Evolutionary conservation across 2,113 vertebrate species (phyloP).

Genomic region (Pica pica): DNA sequence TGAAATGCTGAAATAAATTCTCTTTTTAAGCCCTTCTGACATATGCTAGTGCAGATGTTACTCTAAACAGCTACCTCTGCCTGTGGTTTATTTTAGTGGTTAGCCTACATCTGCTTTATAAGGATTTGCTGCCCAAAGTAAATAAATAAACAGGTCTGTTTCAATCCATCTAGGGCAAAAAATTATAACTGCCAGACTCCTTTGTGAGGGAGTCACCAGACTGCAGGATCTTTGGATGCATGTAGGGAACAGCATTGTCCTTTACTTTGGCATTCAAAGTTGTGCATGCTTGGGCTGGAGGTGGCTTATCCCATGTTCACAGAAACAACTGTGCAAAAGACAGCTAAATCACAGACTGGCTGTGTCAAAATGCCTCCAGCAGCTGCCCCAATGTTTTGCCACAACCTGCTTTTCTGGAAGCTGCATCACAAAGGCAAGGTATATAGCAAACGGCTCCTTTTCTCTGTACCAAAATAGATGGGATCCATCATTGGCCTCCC

Average conservation of each 20-base stretch:
- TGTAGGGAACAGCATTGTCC: rapidly evolving
- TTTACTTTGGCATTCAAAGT: background rate
- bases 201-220: background rate
- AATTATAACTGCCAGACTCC: background rate
- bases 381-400: background rate
- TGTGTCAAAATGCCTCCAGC: background rate
- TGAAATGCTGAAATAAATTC: conserved; percentile 7
- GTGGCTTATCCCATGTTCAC: rapidly evolving
- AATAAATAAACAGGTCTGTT: background rate
- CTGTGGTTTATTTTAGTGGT: background rate
- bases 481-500: background rate
- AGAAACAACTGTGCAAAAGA: background rate
- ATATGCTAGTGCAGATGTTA: conserved; percentile 47
- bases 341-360: background rate
- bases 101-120: background rate
- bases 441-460: background rate
- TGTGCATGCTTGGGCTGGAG: background rate
- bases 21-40: conserved; percentile 24
- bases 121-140: background rate
- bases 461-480: background rate
- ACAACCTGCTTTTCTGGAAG: background rate
- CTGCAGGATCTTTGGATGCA: background rate
- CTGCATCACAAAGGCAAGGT: background rate
- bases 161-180: background rate
- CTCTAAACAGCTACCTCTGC: background rate